Base-by-base conservation (phyloP, 2,797 vertebrate species). In the Neostethus bicornis region DNA sequence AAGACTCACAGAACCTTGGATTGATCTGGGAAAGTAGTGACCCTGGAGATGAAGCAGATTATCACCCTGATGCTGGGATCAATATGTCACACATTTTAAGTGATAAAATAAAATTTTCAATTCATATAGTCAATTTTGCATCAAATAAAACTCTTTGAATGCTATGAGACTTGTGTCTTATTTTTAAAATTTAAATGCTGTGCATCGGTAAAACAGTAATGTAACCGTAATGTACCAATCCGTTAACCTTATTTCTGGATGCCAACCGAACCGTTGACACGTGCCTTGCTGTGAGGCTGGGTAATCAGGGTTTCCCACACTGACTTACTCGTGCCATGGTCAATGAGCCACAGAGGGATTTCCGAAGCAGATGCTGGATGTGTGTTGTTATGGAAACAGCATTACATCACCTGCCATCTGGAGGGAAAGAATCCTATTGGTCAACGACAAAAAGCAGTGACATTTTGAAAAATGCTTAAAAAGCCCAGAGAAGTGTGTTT, bases 291-390 rank as follows among this genome's bases (percentile, higher is more conserved):
- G 32, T 73, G 49, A 13, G 56, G 21, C 14, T 48, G 5, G 70
- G 45, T 37, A 77, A 84, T 74, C 67, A 53, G 61, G 84, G 58
- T 72, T 87, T 87, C 84, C 75, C 84, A 85, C 85, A 86, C 74
- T 69, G 51, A 73, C 59, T 78, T 56, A n/a, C 47, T 61, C 62
- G 77, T 61, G 65, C 32, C 77, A 64, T 50, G 62, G 48, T 82
- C 66, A 61, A 41, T 62, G 52, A 23, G 59, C 59, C 10, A 80
- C 73, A 85, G 83, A 86, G 66, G 59, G 49, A 69, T 38, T 16
- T 51, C 49, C 14, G 45, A 77, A 71, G 70, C 58, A 70, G 63
- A 78, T 80, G 75, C 72, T 77, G 66, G 54, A 43, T 62, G 53
- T 51, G 50, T 56, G 57, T 60, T 35, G 32, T 83, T 84, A 61